A percentile compares a stretch with the other conserved stretches of the same genome.
phyloP scores from a whole-genome alignment of 2,797 vertebrate genomes.

The Phalanger gymnotis region DNA sequence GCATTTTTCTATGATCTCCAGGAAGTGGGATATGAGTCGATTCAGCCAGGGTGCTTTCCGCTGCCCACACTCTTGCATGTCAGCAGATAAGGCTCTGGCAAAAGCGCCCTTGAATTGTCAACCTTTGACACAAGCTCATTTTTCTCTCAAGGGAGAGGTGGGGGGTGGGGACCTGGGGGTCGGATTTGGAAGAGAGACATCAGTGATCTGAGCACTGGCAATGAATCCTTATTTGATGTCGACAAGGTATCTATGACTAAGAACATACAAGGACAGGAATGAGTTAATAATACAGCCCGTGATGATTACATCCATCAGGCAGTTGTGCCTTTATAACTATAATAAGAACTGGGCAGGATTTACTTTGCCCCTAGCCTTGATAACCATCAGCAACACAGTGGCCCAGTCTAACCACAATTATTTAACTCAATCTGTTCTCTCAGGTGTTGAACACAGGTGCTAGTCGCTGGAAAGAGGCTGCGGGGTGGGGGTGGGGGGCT shows the following conservation, averaged over 20 bases:
- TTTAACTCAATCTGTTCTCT: neutral
- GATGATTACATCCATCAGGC: neutral
- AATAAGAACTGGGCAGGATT: neutral
- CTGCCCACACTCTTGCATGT: neutral
- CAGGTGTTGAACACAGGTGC: neutral
- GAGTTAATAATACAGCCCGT: neutral
- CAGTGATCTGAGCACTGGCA: neutral
- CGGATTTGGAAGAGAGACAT: neutral
- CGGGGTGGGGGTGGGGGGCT: neutral
- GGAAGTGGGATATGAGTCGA: constrained; percentile 65
- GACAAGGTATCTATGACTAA: neutral
- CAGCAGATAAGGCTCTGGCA: accelerated
- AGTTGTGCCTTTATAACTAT: constrained; percentile 25
- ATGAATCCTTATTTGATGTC: neutral
- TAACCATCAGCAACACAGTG: neutral
- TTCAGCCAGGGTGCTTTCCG: constrained; percentile 1
- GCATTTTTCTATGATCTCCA: constrained; percentile 29
- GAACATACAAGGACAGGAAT: neutral
- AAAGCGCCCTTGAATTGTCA: accelerated
- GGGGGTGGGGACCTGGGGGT: neutral
- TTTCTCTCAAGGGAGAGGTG: constrained; percentile 18
- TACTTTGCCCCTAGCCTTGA: neutral
- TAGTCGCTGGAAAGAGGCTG: neutral
- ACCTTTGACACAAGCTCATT: neutral
- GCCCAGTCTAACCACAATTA: neutral